A percentile compares a stretch with the other conserved stretches of the same genome.
Evolutionary conservation across 92 coral and sea anemone species (phyloP).

Genomic region (Phymanthus crucifer): DNA sequence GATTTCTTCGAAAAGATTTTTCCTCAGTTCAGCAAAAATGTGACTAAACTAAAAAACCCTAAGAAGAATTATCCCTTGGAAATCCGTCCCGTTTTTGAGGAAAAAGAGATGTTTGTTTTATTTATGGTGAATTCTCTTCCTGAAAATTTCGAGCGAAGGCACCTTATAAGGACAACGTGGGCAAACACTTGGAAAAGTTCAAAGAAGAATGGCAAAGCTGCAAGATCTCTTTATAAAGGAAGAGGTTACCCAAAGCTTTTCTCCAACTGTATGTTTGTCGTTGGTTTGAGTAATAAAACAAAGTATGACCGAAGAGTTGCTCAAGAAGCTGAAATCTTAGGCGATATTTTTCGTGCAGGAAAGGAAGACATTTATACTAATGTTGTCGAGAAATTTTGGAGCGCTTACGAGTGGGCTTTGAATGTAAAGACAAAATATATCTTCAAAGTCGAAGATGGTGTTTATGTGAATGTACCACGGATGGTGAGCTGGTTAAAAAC

Average conservation of each 20-base stretch:
- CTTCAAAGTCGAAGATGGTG: slow-evolving; percentile 55
- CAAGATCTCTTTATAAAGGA: slow-evolving; percentile 30
- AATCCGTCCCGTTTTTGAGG: slow-evolving; percentile 34
- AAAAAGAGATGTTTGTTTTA: slow-evolving; percentile 35
- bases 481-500: slow-evolving; percentile 44
- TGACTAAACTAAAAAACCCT: neutral
- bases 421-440: slow-evolving; percentile 32
- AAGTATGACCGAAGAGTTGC: slow-evolving; percentile 27
- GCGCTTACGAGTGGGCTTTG: slow-evolving; percentile 37
- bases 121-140: slow-evolving; percentile 38
- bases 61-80: neutral
- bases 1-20: slow-evolving; percentile 22
- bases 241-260: slow-evolving; percentile 12
- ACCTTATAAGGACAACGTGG: slow-evolving; percentile 40
- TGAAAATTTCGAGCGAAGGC: slow-evolving; percentile 34
- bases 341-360: slow-evolving; percentile 43
- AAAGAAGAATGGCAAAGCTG: slow-evolving; percentile 34
- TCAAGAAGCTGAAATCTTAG: slow-evolving; percentile 35
- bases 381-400: slow-evolving; percentile 42
- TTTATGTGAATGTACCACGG: slow-evolving; percentile 49
- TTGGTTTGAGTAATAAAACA: slow-evolving; percentile 24
- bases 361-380: slow-evolving; percentile 28
- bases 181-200: slow-evolving; percentile 44
- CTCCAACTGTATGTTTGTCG: slow-evolving; percentile 30
- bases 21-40: slow-evolving; percentile 12